Base-by-base conservation (phyloP, 2,113 vertebrate genomes). In the Stomatorhinus ivindoensis region DNA sequence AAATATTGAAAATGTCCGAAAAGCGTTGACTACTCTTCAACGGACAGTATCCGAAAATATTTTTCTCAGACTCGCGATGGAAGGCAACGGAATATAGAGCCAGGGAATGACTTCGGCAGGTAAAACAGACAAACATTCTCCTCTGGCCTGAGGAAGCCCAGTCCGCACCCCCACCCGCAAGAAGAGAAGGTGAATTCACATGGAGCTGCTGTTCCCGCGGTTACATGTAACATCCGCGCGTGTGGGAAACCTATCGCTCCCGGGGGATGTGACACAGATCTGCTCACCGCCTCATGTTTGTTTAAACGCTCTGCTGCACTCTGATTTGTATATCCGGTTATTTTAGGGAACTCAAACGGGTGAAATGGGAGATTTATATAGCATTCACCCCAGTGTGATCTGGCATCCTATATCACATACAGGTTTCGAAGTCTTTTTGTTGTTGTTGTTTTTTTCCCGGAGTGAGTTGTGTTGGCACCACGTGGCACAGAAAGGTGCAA, bases 1-100 rank as follows among this genome's bases (percentile, higher is more conserved):
- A 88, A 76, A 73, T 65, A 88, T 88, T 46, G 87, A 46, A 88
- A n/a, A n/a, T 69, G 69, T 82, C 65, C 42, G 7, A 89, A 51
- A 89, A 15, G 2, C 47, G 35, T 24, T 51, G 39, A 13, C 61
- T 61, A 35, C 35, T 3, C 5, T 1, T 51, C 39, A 82, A 82
- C 35, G 21, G 35, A 88, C 31, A 48, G 21, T 55, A 88, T 31
- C 65, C 11, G 47, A 24, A 73, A 69, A 69, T 47, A 27, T 69
- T 46, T 47, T 73, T 11, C 55, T 73, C 5, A 2, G 13, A 51
- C 35, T 86, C 13, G 24, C 85, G 17, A 58, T 46, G 31, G 10
- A 88, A 73, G 58, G 61, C 65, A 11, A 65, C 19, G 87, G 87
- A 47, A 83, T 10, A 83, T 11, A 88, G 35, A 39, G 17, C 19